A percentile compares a stretch with the other conserved stretches of the same genome.
These are phyloP conservation scores for Calliopsis andreniformis DNA, from an alignment of 1,140 invertebrate genomes.

Conservation along the genomic window DNA sequence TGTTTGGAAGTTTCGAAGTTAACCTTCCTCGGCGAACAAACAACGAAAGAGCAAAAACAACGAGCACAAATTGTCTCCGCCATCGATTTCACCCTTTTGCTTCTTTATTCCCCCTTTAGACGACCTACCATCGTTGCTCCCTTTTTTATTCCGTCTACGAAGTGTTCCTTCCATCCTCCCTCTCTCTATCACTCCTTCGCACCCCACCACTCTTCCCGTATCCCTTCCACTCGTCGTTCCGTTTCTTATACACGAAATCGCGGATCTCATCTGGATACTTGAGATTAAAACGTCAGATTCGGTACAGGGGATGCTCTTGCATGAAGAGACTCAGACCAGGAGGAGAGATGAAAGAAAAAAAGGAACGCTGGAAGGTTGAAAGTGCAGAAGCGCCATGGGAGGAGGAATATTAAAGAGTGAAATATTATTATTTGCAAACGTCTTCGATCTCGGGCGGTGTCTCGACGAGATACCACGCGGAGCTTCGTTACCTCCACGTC, in stretches of 20 bases:
- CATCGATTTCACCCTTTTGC: slow-evolving; percentile 34
- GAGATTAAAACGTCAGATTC: slow-evolving; percentile 81
- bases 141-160: slow-evolving; percentile 32
- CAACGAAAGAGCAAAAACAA: background rate
- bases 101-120: slow-evolving; percentile 5
- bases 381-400: slow-evolving; percentile 11
- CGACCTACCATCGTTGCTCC: background rate
- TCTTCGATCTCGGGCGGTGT: slow-evolving; percentile 38
- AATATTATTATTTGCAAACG: slow-evolving; percentile 75
- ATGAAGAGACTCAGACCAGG: slow-evolving; percentile 39
- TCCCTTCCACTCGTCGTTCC: background rate
- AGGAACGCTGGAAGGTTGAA: background rate
- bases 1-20: background rate
- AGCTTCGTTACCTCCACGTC: background rate
- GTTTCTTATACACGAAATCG: slow-evolving; percentile 61
- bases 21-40: background rate
- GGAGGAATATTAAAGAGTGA: slow-evolving; percentile 73
- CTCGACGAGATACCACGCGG: background rate
- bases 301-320: slow-evolving; percentile 64
- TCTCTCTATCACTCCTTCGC: background rate
- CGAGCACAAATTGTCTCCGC: slow-evolving; percentile 33
- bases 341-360: slow-evolving; percentile 24
- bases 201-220: background rate
- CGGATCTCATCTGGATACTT: slow-evolving; percentile 79
- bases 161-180: slow-evolving; percentile 19